phyloP scores from a whole-genome alignment of 1,140 invertebrate species.

The Stegodyphus mimosarum region DNA sequence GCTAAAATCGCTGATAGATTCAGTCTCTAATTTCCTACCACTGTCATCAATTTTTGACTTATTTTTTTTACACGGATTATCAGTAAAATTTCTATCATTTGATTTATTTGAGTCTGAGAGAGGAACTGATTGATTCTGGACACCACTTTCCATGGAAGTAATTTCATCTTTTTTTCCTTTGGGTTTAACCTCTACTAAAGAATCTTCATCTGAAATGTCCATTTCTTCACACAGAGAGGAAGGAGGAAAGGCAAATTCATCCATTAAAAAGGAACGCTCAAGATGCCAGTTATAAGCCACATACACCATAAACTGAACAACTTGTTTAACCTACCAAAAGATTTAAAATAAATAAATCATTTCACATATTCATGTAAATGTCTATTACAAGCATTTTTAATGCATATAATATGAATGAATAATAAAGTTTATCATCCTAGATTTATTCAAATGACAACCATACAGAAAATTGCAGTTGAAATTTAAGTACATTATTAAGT shows the following conservation, averaged over 20 bases:
- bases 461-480: no score
- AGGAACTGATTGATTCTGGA: neutral
- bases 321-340: constrained; percentile 77
- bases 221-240: constrained; percentile 61
- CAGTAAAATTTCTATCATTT: neutral
- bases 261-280: constrained; percentile 90
- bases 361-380: neutral
- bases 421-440: neutral
- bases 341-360: neutral
- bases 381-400: neutral
- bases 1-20: constrained; percentile 77
- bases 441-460: no score
- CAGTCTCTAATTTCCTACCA: constrained; percentile 68
- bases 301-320: constrained; percentile 84
- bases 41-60: constrained; percentile 41
- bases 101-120: neutral
- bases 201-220: constrained; percentile 19
- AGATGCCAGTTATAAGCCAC: constrained; percentile 91
- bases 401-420: neutral
- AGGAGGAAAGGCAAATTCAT: constrained; percentile 78
- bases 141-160: neutral
- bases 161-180: neutral
- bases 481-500: no score
- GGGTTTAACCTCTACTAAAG: neutral
- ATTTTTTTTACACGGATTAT: neutral